phyloP scores from a whole-genome alignment of 1,140 invertebrate species.

The Drosophila bipectinata region DNA sequence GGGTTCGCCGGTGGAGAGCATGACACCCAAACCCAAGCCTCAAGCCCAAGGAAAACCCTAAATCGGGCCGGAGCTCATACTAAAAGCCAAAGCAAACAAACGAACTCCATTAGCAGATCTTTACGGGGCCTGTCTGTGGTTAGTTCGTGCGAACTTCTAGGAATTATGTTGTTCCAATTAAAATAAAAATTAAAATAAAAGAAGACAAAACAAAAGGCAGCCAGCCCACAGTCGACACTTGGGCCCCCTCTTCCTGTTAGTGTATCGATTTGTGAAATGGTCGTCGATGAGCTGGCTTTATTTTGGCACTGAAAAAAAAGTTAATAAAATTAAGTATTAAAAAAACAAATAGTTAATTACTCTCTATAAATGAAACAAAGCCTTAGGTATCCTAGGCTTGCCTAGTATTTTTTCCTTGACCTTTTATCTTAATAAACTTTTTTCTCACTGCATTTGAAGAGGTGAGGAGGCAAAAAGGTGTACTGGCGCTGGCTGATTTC shows the following conservation, averaged over 20 bases:
- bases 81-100: conserved; percentile 47
- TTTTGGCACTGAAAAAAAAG: conserved; percentile 19
- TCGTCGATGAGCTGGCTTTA: conserved; percentile 55
- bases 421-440: not conserved
- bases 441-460: conserved; percentile 2
- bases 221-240: conserved; percentile 62
- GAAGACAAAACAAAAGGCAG: conserved; percentile 41
- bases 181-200: conserved; percentile 83
- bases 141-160: conserved; percentile 82
- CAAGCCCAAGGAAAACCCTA: conserved; percentile 21
- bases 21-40: conserved; percentile 57
- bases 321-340: not conserved
- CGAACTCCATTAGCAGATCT: conserved; percentile 80
- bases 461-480: conserved; percentile 25
- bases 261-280: conserved; percentile 83
- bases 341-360: not conserved
- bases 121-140: conserved; percentile 41
- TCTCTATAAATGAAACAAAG: too few species aligned
- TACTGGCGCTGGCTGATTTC: conserved; percentile 69
- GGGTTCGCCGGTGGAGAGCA: conserved; percentile 54
- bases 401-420: too few species aligned
- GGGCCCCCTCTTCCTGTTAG: conserved; percentile 50
- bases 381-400: too few species aligned
- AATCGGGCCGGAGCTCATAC: conserved; percentile 5
- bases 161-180: conserved; percentile 84